A percentile compares a stretch with the other conserved stretches of the same genome.
Evolutionary conservation across 2,888 invertebrate genomes (phyloP).

Genomic region (Eilema caniola): DNA sequence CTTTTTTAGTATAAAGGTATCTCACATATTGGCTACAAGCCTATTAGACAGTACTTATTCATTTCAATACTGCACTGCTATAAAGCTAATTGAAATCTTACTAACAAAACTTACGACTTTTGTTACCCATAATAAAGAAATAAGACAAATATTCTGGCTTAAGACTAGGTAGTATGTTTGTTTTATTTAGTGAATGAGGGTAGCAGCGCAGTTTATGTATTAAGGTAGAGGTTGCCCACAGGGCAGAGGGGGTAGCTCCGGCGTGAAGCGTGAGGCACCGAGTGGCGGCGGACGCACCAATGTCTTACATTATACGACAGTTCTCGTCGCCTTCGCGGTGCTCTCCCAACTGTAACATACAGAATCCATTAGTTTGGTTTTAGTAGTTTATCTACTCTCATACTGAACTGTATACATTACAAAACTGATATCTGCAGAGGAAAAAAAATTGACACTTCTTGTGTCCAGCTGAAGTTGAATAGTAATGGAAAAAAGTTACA

Average conservation of each 20-base stretch:
- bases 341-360: conserved; percentile 69
- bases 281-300: conserved; percentile 38
- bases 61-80: conserved; percentile 38
- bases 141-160: conserved; percentile 29
- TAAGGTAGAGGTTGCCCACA: conserved; percentile 52
- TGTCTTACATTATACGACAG: conserved; percentile 79
- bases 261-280: conserved; percentile 61
- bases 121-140: conserved; percentile 23
- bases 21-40: conserved; percentile 33
- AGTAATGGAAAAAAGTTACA: too few species aligned
- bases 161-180: conserved; percentile 33
- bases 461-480: too few species aligned
- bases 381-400: too few species aligned
- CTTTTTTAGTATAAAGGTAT: conserved; percentile 9
- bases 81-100: conserved; percentile 21
- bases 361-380: conserved; percentile 6
- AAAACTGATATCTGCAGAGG: too few species aligned
- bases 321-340: conserved; percentile 81
- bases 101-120: conserved; percentile 26
- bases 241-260: conserved; percentile 58
- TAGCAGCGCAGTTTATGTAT: conserved; percentile 36
- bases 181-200: conserved; percentile 32
- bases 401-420: too few species aligned
- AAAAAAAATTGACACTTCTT: too few species aligned
- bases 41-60: conserved; percentile 36